Conservation (phyloP, 2,888 invertebrate species). For the Ophioninae sp. region DNA sequence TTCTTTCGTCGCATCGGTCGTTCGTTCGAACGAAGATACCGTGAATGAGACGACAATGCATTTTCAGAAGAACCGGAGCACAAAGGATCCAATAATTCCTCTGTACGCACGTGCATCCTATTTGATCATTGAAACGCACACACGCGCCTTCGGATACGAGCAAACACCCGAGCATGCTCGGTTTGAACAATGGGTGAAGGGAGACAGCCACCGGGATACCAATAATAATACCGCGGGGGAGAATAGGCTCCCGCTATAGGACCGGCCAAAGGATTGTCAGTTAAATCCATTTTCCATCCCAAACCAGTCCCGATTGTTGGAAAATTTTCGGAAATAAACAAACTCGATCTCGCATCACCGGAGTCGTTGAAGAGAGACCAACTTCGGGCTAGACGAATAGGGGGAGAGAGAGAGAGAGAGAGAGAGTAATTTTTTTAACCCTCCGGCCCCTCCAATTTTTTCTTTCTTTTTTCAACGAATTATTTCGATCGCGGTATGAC, state of each 20-base stretch:
- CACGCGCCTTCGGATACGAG: slow-evolving; percentile 1
- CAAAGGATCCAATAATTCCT: slow-evolving; percentile 19
- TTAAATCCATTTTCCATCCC: slow-evolving; percentile 27
- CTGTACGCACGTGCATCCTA: slow-evolving; percentile 4
- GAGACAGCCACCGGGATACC: slow-evolving; percentile 9
- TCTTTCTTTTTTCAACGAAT: too few species aligned
- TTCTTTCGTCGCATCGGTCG: not conserved
- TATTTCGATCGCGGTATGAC: too few species aligned
- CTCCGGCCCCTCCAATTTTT: too few species aligned
- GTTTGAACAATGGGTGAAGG: slow-evolving; percentile 32
- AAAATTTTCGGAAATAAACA: not conserved
- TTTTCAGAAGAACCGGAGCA: slow-evolving; percentile 2
- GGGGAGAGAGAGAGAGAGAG: too few species aligned
- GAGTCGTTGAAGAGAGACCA: not conserved
- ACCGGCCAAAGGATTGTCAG: not conserved
- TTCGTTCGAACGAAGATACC: not conserved
- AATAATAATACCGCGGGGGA: slow-evolving; percentile 6
- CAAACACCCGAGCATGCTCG: slow-evolving; percentile 26
- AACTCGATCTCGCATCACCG: not conserved
- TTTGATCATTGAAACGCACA: slow-evolving; percentile 30
- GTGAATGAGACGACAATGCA: slow-evolving; percentile 12
- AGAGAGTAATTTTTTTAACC: too few species aligned
- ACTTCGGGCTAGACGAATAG: not conserved
- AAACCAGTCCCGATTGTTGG: not conserved
- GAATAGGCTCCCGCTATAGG: slow-evolving; percentile 4